Evolutionary conservation across 2,113 vertebrate species (phyloP), one percentile per base, ranked within the genome.

Genomic region (Cinclus mexicanus): DNA sequence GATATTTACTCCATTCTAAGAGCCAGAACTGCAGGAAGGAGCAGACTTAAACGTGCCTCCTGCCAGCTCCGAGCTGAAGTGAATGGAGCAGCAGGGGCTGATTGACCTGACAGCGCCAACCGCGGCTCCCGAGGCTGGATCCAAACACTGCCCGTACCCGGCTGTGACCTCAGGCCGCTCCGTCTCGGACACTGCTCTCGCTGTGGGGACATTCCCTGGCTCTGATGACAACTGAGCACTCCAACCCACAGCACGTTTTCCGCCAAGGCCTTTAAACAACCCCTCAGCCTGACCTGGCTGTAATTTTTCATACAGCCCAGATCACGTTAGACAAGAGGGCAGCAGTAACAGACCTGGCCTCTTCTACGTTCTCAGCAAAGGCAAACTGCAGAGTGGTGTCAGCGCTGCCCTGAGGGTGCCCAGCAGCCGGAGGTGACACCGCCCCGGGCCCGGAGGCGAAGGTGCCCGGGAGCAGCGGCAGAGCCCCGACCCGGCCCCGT

Each of bases 121-220:
- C 23, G 39, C 47, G 15, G 42, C 46, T 57, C 22, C 12, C 1
- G 11, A 12, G 53, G 59, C 80, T 22, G 37, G 3, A 10, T 4
- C n/a, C 2, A 3, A 56, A 14, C 33, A 1, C 26, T 6, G 33
- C 47, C 56, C 1, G 0, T 10, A 20, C 41, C 55, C 9, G 56
- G 47, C 47, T 7, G 2, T 14, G 11, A 17, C 46, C 53, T 14
- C 31, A 1, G 14, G 63, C 63, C 28, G 25, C 1, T 20, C 24
- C 22, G 22, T 4, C 11, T 2, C 75, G 22, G 74, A 5, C 50
- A 15, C 29, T 6, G 52, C 53, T 46, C 31, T 44, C 33, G 1
- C 70, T 7, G 18, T 1, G 22, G 53, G 44, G 35, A 18, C 31
- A 11, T 13, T 22, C 59, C 29, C 61, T 9, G 35, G 18, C 57